phyloP scores from a whole-genome alignment of 2,888 invertebrate species.

The Caenorhabditis sp. region DNA sequence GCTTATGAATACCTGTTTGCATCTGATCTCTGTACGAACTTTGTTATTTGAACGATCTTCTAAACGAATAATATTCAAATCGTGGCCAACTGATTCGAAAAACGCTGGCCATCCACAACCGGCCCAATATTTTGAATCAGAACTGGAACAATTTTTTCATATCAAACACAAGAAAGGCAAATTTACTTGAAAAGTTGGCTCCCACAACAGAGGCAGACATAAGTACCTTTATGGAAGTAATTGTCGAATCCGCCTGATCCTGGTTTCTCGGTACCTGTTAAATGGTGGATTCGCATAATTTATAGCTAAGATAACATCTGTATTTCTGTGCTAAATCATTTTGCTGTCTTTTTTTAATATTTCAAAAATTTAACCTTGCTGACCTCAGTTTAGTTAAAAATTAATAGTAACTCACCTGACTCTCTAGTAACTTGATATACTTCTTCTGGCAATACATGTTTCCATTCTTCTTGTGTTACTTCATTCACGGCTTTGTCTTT shows the following conservation, averaged over 20 bases:
- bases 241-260: constrained; percentile 72
- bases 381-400: too few relatives aligned
- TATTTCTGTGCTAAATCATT: too few relatives aligned
- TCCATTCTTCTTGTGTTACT: constrained; percentile 73
- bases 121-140: constrained; percentile 92
- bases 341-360: too few relatives aligned
- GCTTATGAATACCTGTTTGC: constrained; percentile 77
- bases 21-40: constrained; percentile 93
- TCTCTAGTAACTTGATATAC: constrained; percentile 72
- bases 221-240: constrained; percentile 72
- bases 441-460: constrained; percentile 72
- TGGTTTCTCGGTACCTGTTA: constrained; percentile 67
- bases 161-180: neutral
- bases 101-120: constrained; percentile 99
- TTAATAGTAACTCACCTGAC: constrained; percentile 52
- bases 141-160: constrained; percentile 74
- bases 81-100: constrained; percentile 68
- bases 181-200: constrained; percentile 72
- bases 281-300: too few relatives aligned
- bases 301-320: too few relatives aligned
- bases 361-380: too few relatives aligned
- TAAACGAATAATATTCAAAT: constrained; percentile 71
- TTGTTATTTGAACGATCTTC: constrained; percentile 78
- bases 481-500: constrained; percentile 57
- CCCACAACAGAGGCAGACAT: constrained; percentile 74